phyloP scores from a whole-genome alignment of 37 sponge, comb jelly and placozoan species.

The Chondrosia reniformis region DNA sequence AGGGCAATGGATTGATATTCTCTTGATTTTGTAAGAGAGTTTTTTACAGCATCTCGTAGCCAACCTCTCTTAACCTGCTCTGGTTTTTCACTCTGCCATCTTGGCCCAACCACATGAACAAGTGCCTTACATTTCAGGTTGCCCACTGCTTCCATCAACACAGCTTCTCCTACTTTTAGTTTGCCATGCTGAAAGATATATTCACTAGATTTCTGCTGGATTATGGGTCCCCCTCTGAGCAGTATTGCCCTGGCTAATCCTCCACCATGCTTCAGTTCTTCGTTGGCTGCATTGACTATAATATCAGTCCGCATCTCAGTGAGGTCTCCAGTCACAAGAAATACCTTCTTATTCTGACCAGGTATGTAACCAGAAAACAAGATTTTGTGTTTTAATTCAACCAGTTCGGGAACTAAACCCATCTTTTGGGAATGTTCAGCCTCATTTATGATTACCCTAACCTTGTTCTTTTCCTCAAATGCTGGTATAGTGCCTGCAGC shows the following conservation, averaged over 20 bases:
- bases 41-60: too few species aligned
- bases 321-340: constrained; percentile 46
- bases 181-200: constrained; percentile 19
- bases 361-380: too few species aligned
- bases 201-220: constrained; percentile 35
- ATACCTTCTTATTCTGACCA: background rate
- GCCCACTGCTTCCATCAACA: constrained; percentile 38
- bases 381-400: too few species aligned
- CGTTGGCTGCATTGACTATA: constrained; percentile 77
- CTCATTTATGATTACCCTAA: too few species aligned
- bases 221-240: constrained; percentile 54
- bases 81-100: constrained; percentile 16
- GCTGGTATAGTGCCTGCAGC: too few species aligned
- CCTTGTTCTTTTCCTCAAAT: too few species aligned
- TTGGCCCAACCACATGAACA: constrained; percentile 65
- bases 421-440: too few species aligned
- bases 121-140: constrained; percentile 48
- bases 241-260: constrained; percentile 52
- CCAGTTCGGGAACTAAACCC: too few species aligned
- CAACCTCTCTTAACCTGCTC: too few species aligned
- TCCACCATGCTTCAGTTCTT: constrained; percentile 46
- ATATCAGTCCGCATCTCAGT: constrained; percentile 63
- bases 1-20: background rate
- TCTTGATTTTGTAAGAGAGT: too few species aligned
- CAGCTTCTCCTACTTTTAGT: constrained; percentile 45